Evolutionary conservation across 2,113 vertebrate species (phyloP), one percentile per base, ranked within the genome.

Genomic region (Isichthys henryi): DNA sequence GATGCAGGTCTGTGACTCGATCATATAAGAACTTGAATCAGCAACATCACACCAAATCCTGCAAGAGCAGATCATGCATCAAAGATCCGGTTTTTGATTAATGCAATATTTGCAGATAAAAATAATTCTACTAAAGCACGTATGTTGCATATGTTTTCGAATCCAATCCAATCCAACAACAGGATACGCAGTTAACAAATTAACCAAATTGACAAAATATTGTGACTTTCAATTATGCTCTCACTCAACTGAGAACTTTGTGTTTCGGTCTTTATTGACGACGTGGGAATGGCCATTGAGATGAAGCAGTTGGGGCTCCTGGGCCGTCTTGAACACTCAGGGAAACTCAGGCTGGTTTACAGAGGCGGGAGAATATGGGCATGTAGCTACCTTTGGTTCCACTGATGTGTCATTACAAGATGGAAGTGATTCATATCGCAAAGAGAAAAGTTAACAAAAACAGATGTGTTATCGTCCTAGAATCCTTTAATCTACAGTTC

Each of bases 401-500:
- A 80, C 74, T 80, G 74, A 80, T 17, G 74, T 80, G 31, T 80
- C 74, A 80, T 43, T 43, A 35, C 74, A 43, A 80, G 35, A 19
- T 80, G 74, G 74, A 80, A 80, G 17, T 80, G 74, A 80, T 80
- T 80, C 74, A 80, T 80, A 80, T 80, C 43, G 74, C 35, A 43
- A 43, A 80, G 15, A 39, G 35, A 43, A 80, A 80, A 80, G 4
- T 80, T 80, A 80, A 77, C 31, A 39, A 80, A 80, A 80, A 80
- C 35, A 80, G 17, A 80, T 43, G 74, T 43, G 13, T 80, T 39
- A 80, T 80, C 35, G 35, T 77, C 15, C 35, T 7, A 80, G 15
- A 43, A 43, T 21, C 74, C 74, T 43, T 80, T 80, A 80, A 43
- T 80, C 35, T 80, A 39, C 4, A 43, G 35, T 80, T 80, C 35